phyloP scores from a whole-genome alignment of 2,113 vertebrate species.

The Eubucco bourcierii region DNA sequence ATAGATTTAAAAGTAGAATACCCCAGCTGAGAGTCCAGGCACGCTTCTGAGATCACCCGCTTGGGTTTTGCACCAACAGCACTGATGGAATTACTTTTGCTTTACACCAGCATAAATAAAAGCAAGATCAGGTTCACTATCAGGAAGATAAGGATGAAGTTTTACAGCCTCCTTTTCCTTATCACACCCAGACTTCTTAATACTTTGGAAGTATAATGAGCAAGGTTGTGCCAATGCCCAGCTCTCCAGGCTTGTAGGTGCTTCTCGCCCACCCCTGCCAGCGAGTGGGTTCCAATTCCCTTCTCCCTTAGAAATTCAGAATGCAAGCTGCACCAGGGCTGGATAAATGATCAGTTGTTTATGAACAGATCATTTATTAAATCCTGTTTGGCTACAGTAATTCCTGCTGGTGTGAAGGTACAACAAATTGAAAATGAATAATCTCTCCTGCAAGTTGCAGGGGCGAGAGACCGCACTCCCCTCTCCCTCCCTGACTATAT shows the following conservation, averaged over 20 bases:
- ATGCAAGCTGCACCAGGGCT: background rate
- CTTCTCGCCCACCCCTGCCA: background rate
- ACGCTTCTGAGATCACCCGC: slow-evolving; percentile 13
- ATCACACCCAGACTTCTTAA: slow-evolving; percentile 6
- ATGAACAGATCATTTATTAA: slow-evolving; percentile 58
- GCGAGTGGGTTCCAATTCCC: background rate
- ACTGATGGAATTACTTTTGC: slow-evolving; percentile 49
- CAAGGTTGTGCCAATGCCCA: background rate
- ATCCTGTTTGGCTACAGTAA: slow-evolving; percentile 58
- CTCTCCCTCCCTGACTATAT: slow-evolving; percentile 19
- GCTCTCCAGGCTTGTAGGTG: background rate
- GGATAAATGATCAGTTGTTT: slow-evolving; percentile 34
- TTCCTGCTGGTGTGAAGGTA: slow-evolving; percentile 48
- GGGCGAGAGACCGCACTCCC: background rate
- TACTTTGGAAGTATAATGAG: background rate
- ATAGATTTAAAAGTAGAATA: slow-evolving; percentile 53
- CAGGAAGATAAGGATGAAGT: slow-evolving; percentile 52
- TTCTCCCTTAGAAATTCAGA: background rate
- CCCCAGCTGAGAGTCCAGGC: background rate
- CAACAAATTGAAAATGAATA: slow-evolving; percentile 57
- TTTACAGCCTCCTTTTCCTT: slow-evolving; percentile 58
- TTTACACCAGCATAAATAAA: slow-evolving; percentile 56
- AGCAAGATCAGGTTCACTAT: slow-evolving; percentile 44
- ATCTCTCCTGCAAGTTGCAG: slow-evolving; percentile 18
- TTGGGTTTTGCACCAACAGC: slow-evolving; percentile 33